phyloP scores from a whole-genome alignment of 2,797 vertebrate species.

The Acridotheres tristis region DNA sequence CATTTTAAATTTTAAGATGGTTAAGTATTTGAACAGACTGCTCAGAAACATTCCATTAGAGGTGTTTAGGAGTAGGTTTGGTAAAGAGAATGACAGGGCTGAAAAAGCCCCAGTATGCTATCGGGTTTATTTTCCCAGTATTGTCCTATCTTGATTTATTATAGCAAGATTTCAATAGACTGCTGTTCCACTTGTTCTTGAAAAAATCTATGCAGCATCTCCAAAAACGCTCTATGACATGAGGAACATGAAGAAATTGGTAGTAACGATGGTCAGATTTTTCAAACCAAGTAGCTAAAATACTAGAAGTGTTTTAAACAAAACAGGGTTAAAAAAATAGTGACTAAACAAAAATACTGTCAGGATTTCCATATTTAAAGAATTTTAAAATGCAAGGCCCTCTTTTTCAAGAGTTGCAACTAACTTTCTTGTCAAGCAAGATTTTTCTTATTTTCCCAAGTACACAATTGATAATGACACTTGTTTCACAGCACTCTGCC shows the following conservation, averaged over 20 bases:
- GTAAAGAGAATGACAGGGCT: not conserved
- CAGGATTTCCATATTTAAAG: not conserved
- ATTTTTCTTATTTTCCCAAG: not conserved
- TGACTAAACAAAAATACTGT: not conserved
- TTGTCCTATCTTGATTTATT: not conserved
- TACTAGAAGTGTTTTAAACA: not conserved
- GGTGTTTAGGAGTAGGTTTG: not conserved
- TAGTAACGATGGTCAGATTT: not conserved
- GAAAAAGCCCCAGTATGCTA: not conserved
- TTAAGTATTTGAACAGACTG: not conserved
- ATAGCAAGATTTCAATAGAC: not conserved
- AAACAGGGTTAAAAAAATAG: not conserved
- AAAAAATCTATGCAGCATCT: not conserved
- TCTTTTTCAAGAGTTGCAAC: not conserved
- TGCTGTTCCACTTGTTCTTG: not conserved
- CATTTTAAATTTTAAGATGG: not conserved
- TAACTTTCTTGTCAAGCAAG: not conserved
- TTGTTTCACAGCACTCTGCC: not conserved
- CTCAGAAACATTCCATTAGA: not conserved
- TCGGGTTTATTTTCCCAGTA: rapidly evolving
- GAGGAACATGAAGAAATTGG: not conserved
- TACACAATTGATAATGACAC: not conserved
- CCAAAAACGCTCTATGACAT: not conserved
- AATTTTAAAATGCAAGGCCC: not conserved
- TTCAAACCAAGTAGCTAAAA: not conserved